Evolutionary conservation across 2,113 vertebrate genomes (phyloP).

Genomic region (Mohoua ochrocephala): DNA sequence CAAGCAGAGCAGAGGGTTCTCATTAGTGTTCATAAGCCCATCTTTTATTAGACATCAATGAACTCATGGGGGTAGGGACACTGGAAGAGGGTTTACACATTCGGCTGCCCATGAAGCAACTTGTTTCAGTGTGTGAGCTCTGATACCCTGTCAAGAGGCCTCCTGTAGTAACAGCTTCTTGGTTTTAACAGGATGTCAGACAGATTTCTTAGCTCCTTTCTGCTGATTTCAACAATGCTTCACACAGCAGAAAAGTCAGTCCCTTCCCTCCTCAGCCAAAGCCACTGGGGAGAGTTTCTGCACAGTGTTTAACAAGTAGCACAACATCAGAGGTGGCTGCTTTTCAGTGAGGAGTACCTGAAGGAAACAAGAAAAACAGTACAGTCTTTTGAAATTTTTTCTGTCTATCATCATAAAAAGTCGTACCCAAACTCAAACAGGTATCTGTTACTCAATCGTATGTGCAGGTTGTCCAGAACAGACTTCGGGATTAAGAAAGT

Average conservation of each 20-base stretch:
- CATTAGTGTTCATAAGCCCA: slow-evolving; percentile 44
- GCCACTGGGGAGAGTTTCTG: not conserved
- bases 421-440: not conserved
- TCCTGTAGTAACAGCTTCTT: slow-evolving; percentile 39
- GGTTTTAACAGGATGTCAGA: slow-evolving; percentile 49
- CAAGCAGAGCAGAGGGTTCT: slow-evolving; percentile 32
- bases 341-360: not conserved
- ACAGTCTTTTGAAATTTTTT: not conserved
- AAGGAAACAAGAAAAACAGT: not conserved
- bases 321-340: not conserved
- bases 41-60: slow-evolving; percentile 40
- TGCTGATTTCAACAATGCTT: slow-evolving; percentile 36
- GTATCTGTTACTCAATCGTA: not conserved
- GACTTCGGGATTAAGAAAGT: not conserved
- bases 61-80: slow-evolving; percentile 23
- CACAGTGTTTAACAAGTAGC: not conserved
- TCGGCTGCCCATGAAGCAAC: slow-evolving; percentile 41
- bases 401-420: not conserved
- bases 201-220: slow-evolving; percentile 46
- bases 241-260: slow-evolving; percentile 13
- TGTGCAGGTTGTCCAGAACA: not conserved
- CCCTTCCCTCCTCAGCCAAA: not conserved
- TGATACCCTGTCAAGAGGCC: slow-evolving; percentile 54
- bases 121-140: slow-evolving; percentile 45
- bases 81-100: slow-evolving; percentile 31